Conservation (phyloP, 2,113 vertebrate species). For the Thermophis baileyi region DNA sequence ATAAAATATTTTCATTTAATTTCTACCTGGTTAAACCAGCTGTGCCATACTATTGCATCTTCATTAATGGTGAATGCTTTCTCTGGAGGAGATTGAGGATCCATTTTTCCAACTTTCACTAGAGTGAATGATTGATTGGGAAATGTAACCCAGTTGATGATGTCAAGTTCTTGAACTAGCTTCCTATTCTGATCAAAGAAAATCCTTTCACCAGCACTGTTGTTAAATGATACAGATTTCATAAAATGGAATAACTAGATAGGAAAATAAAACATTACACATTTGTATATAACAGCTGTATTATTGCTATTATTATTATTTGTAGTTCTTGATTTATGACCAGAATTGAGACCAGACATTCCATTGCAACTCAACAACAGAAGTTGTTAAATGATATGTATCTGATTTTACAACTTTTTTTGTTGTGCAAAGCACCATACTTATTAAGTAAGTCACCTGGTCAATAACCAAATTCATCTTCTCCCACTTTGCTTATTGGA, state of each 20-base stretch:
- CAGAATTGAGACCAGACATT: too few relatives aligned
- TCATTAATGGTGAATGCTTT: neutral
- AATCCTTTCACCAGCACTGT: neutral
- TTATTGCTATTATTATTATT: neutral
- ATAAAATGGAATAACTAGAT: neutral
- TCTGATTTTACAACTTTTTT: too few relatives aligned
- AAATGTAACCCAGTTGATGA: conserved; percentile 4
- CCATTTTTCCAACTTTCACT: neutral
- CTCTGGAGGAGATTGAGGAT: neutral
- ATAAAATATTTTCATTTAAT: neutral
- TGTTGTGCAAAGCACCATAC: too few relatives aligned
- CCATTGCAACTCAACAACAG: too few relatives aligned
- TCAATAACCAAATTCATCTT: too few relatives aligned
- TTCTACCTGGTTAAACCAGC: neutral
- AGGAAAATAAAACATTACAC: neutral
- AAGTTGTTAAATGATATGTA: too few relatives aligned
- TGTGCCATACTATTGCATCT: neutral
- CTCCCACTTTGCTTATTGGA: too few relatives aligned
- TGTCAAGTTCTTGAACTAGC: neutral
- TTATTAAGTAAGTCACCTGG: too few relatives aligned
- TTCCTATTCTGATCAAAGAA: neutral
- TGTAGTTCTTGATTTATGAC: too few relatives aligned
- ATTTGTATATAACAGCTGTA: neutral
- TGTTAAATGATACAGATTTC: conserved; percentile 4
- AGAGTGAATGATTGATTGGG: neutral